Evolutionary conservation across 2,888 invertebrate species (phyloP).

Genomic region (Zeuzera pyrina): DNA sequence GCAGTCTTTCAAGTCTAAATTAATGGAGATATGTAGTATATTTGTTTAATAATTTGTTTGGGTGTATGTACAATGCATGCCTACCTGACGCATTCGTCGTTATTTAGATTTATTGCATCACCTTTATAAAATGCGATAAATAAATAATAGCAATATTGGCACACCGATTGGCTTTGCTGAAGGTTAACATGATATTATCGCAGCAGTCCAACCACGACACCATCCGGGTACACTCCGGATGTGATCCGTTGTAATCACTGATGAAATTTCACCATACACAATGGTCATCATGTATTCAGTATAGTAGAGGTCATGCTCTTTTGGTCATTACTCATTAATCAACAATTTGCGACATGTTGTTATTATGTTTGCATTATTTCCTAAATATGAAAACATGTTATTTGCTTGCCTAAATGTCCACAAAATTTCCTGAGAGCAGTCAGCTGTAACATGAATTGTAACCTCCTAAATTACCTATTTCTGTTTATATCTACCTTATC

Average conservation of each 20-base stretch:
- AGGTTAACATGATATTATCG: constrained; percentile 42
- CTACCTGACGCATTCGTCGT: too few relatives aligned
- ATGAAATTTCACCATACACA: constrained; percentile 66
- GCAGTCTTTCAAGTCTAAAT: too few relatives aligned
- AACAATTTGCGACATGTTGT: constrained; percentile 37
- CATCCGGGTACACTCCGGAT: constrained; percentile 61
- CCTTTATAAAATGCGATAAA: too few relatives aligned
- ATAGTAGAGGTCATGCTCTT: constrained; percentile 55
- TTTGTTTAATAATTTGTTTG: too few relatives aligned
- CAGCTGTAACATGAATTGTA: too few relatives aligned
- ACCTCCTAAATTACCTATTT: too few relatives aligned
- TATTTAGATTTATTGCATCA: too few relatives aligned
- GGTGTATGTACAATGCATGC: too few relatives aligned
- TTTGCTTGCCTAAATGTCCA: not conserved
- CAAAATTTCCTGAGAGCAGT: too few relatives aligned
- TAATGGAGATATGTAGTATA: too few relatives aligned
- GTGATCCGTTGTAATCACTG: constrained; percentile 62
- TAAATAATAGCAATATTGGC: not conserved
- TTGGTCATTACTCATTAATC: constrained; percentile 49
- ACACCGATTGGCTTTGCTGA: constrained; percentile 11
- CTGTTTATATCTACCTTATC: too few relatives aligned
- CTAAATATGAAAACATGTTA: constrained; percentile 29
- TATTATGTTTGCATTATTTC: constrained; percentile 46
- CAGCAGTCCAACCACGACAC: constrained; percentile 54
- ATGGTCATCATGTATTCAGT: constrained; percentile 36